Evolutionary conservation across 2,113 vertebrate genomes (phyloP).

Genomic region (Sinocyclocheilus grahami): DNA sequence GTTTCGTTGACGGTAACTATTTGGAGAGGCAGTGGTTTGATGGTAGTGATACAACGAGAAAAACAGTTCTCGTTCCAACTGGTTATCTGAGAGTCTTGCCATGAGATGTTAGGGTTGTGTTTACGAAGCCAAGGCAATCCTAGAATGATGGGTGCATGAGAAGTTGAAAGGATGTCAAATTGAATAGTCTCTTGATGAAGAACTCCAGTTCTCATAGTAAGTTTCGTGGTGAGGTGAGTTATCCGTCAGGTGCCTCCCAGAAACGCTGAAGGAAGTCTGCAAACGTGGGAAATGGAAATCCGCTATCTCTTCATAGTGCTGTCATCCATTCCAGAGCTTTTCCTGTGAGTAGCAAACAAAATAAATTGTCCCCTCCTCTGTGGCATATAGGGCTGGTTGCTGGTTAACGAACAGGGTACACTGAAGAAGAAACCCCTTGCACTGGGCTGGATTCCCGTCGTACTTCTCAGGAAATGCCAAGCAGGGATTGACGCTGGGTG

Average conservation of each 20-base stretch:
- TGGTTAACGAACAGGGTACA: neutral
- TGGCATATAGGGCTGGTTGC: neutral
- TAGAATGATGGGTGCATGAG: neutral
- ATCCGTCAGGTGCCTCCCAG: no score
- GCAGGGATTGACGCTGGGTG: fast-evolving
- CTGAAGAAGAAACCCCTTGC: neutral
- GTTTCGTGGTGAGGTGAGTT: no score
- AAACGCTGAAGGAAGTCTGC: no score
- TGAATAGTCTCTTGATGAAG: neutral
- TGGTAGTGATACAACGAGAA: no score
- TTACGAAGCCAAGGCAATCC: neutral
- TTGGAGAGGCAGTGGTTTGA: no score
- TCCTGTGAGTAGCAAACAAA: no score
- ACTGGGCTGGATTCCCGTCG: neutral
- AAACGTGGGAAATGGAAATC: no score
- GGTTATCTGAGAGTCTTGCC: fast-evolving
- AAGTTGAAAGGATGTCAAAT: neutral
- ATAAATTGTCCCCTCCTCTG: neutral
- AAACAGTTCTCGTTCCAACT: neutral
- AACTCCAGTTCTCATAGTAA: no score
- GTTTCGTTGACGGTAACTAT: no score
- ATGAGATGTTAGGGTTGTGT: neutral
- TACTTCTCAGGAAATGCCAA: neutral
- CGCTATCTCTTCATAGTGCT: no score
- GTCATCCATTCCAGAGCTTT: no score